Base-by-base conservation (phyloP, 2,113 vertebrate species). In the Phalacrocorax pelagicus region DNA sequence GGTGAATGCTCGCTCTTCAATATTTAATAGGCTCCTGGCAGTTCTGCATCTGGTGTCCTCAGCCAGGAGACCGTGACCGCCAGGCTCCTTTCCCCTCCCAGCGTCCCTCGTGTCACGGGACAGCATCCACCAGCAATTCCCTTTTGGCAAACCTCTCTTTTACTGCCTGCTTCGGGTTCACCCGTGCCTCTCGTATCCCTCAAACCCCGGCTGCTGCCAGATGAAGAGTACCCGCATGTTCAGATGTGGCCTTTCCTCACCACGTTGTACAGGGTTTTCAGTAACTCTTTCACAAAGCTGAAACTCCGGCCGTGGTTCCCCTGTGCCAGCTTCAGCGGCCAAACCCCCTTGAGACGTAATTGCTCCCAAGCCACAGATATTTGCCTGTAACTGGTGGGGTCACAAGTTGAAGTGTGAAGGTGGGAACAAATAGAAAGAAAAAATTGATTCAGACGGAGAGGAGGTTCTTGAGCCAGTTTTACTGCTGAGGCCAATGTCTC, bases 1-100 rank as follows among this genome's bases (percentile, higher is more conserved):
- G 70, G 69, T 79, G 86, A 75, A 92, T 38, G 93, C 47, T 83
- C 16, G 0, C 73, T 90, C 52, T 95, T 97, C 89, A 96, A 97
- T 97, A 94, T 97, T 97, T 97, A 93, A 97, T 92, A 62, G 89
- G 47, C 49, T 90, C 19, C 87, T 86, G 86, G 86, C 82, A 81
- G 55, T 7, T 9, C 2, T 71, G 74, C 93, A 93, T 69, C 92
- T 96, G 94, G 88, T 67, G 82, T 69, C 58, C 67, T 77, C 82
- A 46, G 59, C 72, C 72, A 46, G 83, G 51, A 72, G 32, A 42
- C 67, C 0, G 1, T 52, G 90, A 71, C 91, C 6, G 2, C 40
- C 67, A 44, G 54, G 47, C 27, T 93, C 24, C 30, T 58, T 85
- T 72, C 71, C 26, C 26, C 51, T 87, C 19, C 26, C 2, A 0